A percentile compares a stretch with the other conserved stretches of the same genome.
These are phyloP conservation scores for honey bee (Apis mellifera) DNA, from an alignment of 1,140 invertebrate genomes.

Conservation along the genomic window Amel_HAv3.1 CM009939.2:8663001-8663500, in stretches of 20 bases:
- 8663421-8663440: constrained; percentile 48
- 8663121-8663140: neutral
- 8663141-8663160: neutral
- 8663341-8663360: neutral
- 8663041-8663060: neutral
- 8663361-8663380: constrained; percentile 42
- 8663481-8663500: constrained; percentile 51
- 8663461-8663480: constrained; percentile 57
- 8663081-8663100: neutral
- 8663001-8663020: neutral
- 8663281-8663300: neutral
- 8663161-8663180: neutral
- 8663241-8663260: neutral
- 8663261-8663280: neutral
- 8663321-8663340: too few relatives aligned
- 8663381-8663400: constrained; percentile 57
- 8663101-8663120: neutral
- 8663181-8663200: neutral
- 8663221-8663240: neutral
- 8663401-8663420: constrained; percentile 61
- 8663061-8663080: neutral
- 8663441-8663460: constrained; percentile 64
- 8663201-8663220: neutral
- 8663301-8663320: neutral
- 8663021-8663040: constrained; percentile 4